Evolutionary conservation across 2,888 invertebrate species (phyloP), one percentile per base, ranked within the genome.

Genomic region (Acanthococcus lagerstroemiae): DNA sequence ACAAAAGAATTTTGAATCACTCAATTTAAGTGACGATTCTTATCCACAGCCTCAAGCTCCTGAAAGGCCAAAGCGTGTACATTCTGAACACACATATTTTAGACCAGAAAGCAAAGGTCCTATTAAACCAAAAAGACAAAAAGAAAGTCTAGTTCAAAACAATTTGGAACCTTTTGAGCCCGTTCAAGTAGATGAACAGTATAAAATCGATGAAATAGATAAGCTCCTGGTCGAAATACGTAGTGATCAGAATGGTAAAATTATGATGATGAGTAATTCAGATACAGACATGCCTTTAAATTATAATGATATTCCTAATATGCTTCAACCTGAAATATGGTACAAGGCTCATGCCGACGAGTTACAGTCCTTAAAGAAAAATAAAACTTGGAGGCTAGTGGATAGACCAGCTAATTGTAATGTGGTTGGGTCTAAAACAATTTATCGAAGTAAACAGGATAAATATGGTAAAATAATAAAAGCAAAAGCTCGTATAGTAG

Each of bases 401-500:
- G 54, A 54, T 22, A 22, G 15, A 19, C 15, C 21, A 3, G n/a
- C 19, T 3, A 24, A 54, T 22, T 2, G 44, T 2, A 57, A 24
- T 27, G n/a, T 54, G 15, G 24, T 54, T 15, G 54, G 24, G 1
- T 44, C 44, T 63, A 54, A 55, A 61, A 52, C 52, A 27, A 54
- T 67, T 7, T 61, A 52, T 44, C 17, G 12, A 2, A 24, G 44
- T 1, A 67, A 67, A 45, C 5, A 9, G 5, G 55, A 24, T 44
- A 26, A 22, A 22, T n/a, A 45, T 55, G 25, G 55, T 17, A 55
- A 45, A 12, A 27, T 44, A 19, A 22, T 25, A 15, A 52, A 37
- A 55, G 17, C 44, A 30, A 68, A 70, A 45, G 65, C 68, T 9
- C 50, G 68, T n/a, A 50, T 69, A 7, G 70, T 70, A 5, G 69